Evolutionary conservation across 2,888 invertebrate genomes (phyloP).

Genomic region (Phalangium opilio): DNA sequence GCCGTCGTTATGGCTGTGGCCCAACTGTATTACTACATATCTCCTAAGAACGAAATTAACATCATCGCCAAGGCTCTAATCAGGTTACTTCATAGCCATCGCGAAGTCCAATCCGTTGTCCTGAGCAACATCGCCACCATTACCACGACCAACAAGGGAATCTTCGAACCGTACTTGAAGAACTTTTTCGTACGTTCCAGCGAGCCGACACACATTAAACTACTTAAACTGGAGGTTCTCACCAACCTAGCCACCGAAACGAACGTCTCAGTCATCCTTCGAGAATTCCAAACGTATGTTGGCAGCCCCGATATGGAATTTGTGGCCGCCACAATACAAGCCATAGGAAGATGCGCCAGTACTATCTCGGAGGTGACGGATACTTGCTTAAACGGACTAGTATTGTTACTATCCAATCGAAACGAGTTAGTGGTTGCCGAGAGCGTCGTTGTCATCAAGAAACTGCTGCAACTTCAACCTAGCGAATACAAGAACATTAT

Average conservation of each 20-base stretch:
- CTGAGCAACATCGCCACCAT: constrained; percentile 89
- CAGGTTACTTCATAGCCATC: constrained; percentile 70
- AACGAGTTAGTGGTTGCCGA: constrained; percentile 69
- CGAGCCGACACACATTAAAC: constrained; percentile 89
- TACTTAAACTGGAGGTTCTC: constrained; percentile 87
- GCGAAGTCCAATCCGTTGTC: constrained; percentile 93
- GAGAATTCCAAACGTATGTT: constrained; percentile 86
- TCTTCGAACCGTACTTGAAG: constrained; percentile 94
- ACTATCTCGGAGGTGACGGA: constrained; percentile 81
- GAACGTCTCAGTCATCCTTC: constrained; percentile 74
- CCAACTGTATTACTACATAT: constrained; percentile 91
- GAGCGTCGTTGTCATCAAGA: constrained; percentile 67
- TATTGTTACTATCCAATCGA: constrained; percentile 78
- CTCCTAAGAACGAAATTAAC: constrained; percentile 72
- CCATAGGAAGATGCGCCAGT: constrained; percentile 70
- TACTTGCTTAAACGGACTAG: constrained; percentile 78
- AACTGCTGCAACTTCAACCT: constrained; percentile 43
- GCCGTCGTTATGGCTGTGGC: constrained; percentile 93
- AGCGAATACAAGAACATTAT: constrained; percentile 73
- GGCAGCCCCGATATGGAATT: constrained; percentile 75
- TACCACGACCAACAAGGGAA: constrained; percentile 64
- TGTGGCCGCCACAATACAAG: constrained; percentile 90
- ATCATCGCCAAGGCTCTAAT: constrained; percentile 83
- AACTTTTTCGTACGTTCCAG: constrained; percentile 94
- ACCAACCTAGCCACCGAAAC: constrained; percentile 89